Evolutionary conservation across 2,113 vertebrate genomes (phyloP), one percentile per base, ranked within the genome.

Genomic region (Typhlomys cinereus): DNA sequence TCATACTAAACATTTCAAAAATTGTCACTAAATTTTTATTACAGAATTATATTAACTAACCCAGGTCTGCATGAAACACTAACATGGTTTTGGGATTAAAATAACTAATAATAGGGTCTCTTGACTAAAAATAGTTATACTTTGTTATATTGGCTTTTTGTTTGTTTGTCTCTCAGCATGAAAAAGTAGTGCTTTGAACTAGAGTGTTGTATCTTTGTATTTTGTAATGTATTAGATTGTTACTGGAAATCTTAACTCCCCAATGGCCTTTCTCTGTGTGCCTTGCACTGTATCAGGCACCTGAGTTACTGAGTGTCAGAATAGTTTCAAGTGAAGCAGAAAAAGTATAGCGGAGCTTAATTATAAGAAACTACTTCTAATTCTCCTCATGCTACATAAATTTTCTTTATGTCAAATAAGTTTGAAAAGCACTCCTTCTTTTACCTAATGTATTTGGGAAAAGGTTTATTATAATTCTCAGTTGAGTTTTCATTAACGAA

Each of bases 51-150:
- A 97, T 96, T 97, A 97, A 98, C 96, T 98, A 97, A 97, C 97
- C 91, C 97, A 97, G 98, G 97, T 98, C 96, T 98, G 98, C 98
- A 98, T 98, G 98, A 97, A 98, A 97, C 96, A 98, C 98, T 98
- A 98, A 98, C 98, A 96, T 96, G 94, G 97, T 97, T 98, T 97
- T 97, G 98, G 97, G 96, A 98, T 98, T 95, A 98, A 97, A 98
- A 97, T 97, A 97, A 98, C 97, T 98, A 98, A 98, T 98, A 95
- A 90, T 97, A 97, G 97, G 97, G 92, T 92, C 86, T 97, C 95
- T 78, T 94, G 93, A 92, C 96, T 97, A 94, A 97, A 96, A 96
- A 96, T 97, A 97, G 94, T 98, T 98, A 98, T 80, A 97, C 91
- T 93, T 97, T 97, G 95, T 97, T 97, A 95, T 97, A 96, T 97